A percentile compares a stretch with the other conserved stretches of the same genome.
Evolutionary conservation across 2,113 vertebrate species (phyloP).

Genomic region (Rhombomys opimus): DNA sequence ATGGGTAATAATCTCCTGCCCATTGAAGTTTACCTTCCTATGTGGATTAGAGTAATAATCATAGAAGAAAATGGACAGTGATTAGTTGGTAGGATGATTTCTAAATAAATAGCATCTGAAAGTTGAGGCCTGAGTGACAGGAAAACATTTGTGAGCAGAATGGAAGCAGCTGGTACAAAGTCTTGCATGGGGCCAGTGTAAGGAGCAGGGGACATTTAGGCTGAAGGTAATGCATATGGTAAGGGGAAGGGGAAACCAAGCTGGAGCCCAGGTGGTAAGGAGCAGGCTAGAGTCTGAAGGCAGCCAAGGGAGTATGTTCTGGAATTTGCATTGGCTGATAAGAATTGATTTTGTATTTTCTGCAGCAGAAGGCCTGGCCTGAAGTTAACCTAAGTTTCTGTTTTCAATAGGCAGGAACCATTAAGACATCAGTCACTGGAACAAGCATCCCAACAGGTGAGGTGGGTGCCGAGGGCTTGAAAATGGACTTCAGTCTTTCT

Average conservation of each 20-base stretch:
- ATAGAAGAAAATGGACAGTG: not conserved
- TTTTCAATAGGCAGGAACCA: conserved; percentile 91
- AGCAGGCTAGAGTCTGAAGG: not conserved
- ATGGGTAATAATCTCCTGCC: not conserved
- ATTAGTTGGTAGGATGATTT: not conserved
- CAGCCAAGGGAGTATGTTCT: accelerated
- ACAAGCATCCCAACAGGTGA: conserved; percentile 95
- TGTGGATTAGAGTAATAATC: not conserved
- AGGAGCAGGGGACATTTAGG: accelerated
- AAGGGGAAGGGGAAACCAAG: not conserved
- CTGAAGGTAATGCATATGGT: accelerated
- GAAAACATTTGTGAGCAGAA: not conserved
- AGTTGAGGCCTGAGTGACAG: not conserved
- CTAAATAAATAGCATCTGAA: not conserved
- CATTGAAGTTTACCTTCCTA: too few relatives aligned
- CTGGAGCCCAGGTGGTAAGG: not conserved
- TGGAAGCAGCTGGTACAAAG: not conserved
- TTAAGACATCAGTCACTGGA: conserved; percentile 94
- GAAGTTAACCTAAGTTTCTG: conserved; percentile 61
- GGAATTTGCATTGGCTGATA: not conserved
- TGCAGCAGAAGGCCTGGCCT: not conserved
- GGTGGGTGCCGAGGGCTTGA: not conserved
- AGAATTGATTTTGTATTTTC: not conserved
- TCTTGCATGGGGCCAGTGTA: accelerated
- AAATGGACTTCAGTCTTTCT: not conserved